Evolutionary conservation across 2,888 invertebrate genomes (phyloP).

Genomic region (Exocentrus adspersus): DNA sequence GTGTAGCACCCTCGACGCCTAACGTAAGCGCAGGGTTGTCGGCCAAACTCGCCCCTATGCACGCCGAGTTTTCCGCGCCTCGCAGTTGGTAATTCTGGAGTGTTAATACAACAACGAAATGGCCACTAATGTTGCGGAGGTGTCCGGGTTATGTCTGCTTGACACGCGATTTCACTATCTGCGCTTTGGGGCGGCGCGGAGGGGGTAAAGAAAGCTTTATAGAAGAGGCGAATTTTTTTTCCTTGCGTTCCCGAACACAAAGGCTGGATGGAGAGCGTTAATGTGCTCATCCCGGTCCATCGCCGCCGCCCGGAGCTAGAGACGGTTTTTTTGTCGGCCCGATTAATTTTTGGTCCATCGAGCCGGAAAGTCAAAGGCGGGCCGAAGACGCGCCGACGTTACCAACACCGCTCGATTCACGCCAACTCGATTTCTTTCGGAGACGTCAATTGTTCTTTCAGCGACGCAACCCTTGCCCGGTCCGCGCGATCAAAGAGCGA

Average conservation of each 20-base stretch:
- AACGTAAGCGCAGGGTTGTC: conserved; percentile 24
- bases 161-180: conserved; percentile 58
- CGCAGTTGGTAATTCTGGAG: conserved; percentile 52
- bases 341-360: conserved; percentile 53
- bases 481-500: conserved; percentile 9
- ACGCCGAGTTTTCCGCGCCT: conserved; percentile 42
- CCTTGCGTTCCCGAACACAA: not conserved
- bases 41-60: conserved; percentile 43
- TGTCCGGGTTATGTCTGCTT: conserved; percentile 61
- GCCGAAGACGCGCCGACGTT: conserved; percentile 36
- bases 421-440: conserved; percentile 44
- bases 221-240: no score
- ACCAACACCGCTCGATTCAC: conserved; percentile 45
- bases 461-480: conserved; percentile 43
- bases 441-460: conserved; percentile 42
- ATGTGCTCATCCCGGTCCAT: conserved; percentile 48
- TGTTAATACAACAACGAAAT: conserved; percentile 60
- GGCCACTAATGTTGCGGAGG: conserved; percentile 64
- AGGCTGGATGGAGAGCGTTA: conserved; percentile 38
- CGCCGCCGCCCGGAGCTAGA: no score
- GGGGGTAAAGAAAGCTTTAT: conserved; percentile 19
- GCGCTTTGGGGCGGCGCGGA: conserved; percentile 33
- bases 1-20: conserved; percentile 44
- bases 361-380: conserved; percentile 62
- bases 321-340: conserved; percentile 50